Conservation (phyloP, 2,888 invertebrate species). For the Crepidodera aurea region DNA sequence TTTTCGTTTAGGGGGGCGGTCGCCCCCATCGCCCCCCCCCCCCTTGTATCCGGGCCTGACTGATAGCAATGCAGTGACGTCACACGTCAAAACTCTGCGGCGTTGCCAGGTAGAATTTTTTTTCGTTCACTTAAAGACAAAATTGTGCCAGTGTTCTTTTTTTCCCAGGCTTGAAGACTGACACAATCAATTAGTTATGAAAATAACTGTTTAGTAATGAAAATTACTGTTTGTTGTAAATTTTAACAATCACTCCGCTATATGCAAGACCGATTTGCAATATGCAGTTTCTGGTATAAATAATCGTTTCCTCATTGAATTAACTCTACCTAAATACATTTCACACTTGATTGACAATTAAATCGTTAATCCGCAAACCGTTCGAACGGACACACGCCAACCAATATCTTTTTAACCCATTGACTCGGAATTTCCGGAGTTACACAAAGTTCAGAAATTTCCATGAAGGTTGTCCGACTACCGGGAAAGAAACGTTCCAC, state of each 20-base stretch:
- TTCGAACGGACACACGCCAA: slow-evolving; percentile 7
- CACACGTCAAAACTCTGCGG: too few relatives aligned
- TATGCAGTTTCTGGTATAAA: background rate
- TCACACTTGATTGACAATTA: slow-evolving; percentile 9
- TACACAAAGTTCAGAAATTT: slow-evolving; percentile 3
- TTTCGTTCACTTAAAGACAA: too few relatives aligned
- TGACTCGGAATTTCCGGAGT: slow-evolving; percentile 5
- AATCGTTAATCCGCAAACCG: background rate
- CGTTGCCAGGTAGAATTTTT: too few relatives aligned
- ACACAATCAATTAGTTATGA: too few relatives aligned
- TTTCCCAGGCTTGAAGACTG: too few relatives aligned
- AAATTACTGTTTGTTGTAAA: too few relatives aligned
- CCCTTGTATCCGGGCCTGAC: too few relatives aligned
- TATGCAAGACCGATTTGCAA: background rate
- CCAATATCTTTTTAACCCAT: background rate
- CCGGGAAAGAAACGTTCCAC: background rate
- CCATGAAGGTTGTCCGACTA: slow-evolving; percentile 5
- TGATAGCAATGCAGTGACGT: too few relatives aligned
- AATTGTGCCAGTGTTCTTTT: too few relatives aligned
- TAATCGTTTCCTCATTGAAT: slow-evolving; percentile 10
- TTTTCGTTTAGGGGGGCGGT: too few relatives aligned
- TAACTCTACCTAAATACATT: background rate
- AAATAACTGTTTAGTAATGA: too few relatives aligned
- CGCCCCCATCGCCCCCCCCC: too few relatives aligned
- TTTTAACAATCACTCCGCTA: background rate